phyloP scores from a whole-genome alignment of 2,888 invertebrate genomes.

The Synanthedon tipuliformis region DNA sequence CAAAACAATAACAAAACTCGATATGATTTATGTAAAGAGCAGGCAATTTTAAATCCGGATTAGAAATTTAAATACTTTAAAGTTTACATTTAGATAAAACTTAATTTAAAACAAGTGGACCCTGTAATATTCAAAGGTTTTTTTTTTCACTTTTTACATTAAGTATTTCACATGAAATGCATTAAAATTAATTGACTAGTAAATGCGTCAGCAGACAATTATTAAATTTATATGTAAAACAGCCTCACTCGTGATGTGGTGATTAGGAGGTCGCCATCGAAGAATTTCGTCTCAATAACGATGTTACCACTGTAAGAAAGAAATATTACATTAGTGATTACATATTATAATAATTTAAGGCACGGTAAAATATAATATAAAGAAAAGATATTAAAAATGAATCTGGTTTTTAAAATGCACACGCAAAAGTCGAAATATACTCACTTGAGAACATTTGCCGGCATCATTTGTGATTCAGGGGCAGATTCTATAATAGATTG shows the following conservation, averaged over 20 bases:
- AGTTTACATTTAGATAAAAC: neutral
- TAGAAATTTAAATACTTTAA: neutral
- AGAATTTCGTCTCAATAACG: constrained; percentile 97
- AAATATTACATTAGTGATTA: neutral
- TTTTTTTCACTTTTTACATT: neutral
- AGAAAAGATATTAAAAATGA: neutral
- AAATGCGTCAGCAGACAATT: constrained; percentile 15
- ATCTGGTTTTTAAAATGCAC: neutral
- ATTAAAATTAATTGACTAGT: constrained; percentile 27
- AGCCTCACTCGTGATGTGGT: constrained; percentile 95
- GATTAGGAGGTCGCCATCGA: constrained; percentile 92
- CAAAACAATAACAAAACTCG: too few species aligned
- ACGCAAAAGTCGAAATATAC: constrained; percentile 11
- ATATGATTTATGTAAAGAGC: too few species aligned
- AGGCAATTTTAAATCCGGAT: too few species aligned
- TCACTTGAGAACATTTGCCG: constrained; percentile 96
- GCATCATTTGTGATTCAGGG: constrained; percentile 99
- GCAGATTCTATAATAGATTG: constrained; percentile 98
- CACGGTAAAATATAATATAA: neutral
- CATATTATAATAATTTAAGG: too few species aligned
- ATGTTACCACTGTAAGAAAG: constrained; percentile 86
- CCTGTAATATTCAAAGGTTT: neutral
- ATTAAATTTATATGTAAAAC: constrained; percentile 84
- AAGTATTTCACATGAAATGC: constrained; percentile 7
- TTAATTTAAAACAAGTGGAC: constrained; percentile 1